Base-by-base conservation (phyloP, 2,113 vertebrate species). In the Promerops cafer region DNA sequence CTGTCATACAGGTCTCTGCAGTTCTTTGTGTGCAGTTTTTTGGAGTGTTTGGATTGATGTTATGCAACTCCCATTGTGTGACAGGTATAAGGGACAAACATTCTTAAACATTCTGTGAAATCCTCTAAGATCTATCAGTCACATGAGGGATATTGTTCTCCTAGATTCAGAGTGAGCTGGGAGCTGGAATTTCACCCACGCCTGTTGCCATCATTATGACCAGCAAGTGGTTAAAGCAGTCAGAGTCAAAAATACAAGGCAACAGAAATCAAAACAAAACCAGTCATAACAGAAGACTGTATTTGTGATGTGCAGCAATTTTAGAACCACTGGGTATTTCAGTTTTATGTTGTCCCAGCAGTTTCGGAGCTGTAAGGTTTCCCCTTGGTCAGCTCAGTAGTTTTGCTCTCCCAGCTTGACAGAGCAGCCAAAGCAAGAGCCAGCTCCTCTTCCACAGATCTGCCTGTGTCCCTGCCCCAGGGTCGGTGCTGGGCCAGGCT, bases 401-500 rank as follows among this genome's bases (percentile, higher is more conserved):
- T 20, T 37, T 3, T n/a, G n/a, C n/a, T 52, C 33, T 90, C 66
- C 45, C 17, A 35, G 52, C 5, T 59, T 1, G 1, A 45, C 35
- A 77, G 53, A 76, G 19, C 9, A 86, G 9, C 14, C 66, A 70
- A 63, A 74, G 21, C 30, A 63, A 72, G 84, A 83, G 6, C 27
- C 65, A 69, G 15, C 37, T 53, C 24, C 60, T 44, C 24, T 35
- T 44, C 39, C 39, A 28, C 31, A 64, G 49, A 35, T 3, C 22
- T 27, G 37, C 10, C 27, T 2, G 0, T 31, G 18, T 22, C 60
- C 37, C 16, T 82, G 37, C 8, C n/a, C 52, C 24, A 10, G 21
- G 33, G 33, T 1, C 0, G 0, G 22, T 5, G 1, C 40, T 42
- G 31, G 18, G 27, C 3, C 13, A 31, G 31, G 15, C 21, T 57